phyloP scores from a whole-genome alignment of 2,888 invertebrate genomes.

The Pterostichus niger region DNA sequence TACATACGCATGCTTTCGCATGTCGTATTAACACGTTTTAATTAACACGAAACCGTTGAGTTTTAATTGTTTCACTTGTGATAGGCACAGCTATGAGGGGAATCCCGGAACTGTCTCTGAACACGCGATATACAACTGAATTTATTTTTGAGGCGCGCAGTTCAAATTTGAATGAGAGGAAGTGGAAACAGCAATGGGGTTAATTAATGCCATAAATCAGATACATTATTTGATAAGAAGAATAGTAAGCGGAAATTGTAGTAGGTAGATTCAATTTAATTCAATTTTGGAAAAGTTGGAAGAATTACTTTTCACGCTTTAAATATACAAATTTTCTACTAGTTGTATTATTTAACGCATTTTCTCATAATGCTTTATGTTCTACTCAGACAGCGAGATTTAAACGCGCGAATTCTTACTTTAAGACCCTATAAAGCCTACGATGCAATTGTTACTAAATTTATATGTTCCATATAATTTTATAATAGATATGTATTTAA shows the following conservation, averaged over 20 bases:
- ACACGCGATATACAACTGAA: slow-evolving; percentile 13
- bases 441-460: too few species aligned
- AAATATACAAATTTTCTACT: too few species aligned
- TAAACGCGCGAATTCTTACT: too few species aligned
- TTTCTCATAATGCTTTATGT: too few species aligned
- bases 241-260: neutral
- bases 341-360: too few species aligned
- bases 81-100: slow-evolving; percentile 1
- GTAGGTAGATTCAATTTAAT: neutral
- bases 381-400: too few species aligned
- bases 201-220: neutral
- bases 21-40: slow-evolving; percentile 22
- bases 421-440: too few species aligned
- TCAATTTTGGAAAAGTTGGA: neutral
- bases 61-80: slow-evolving; percentile 35
- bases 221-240: slow-evolving; percentile 8
- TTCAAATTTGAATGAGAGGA: neutral
- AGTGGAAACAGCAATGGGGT: neutral
- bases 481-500: too few species aligned
- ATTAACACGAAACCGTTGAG: slow-evolving; percentile 29
- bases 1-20: neutral
- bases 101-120: slow-evolving; percentile 17
- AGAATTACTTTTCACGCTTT: too few species aligned
- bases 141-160: neutral
- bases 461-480: too few species aligned